phyloP scores from a whole-genome alignment of 2,888 invertebrate genomes.

The Zygaena filipendulae region DNA sequence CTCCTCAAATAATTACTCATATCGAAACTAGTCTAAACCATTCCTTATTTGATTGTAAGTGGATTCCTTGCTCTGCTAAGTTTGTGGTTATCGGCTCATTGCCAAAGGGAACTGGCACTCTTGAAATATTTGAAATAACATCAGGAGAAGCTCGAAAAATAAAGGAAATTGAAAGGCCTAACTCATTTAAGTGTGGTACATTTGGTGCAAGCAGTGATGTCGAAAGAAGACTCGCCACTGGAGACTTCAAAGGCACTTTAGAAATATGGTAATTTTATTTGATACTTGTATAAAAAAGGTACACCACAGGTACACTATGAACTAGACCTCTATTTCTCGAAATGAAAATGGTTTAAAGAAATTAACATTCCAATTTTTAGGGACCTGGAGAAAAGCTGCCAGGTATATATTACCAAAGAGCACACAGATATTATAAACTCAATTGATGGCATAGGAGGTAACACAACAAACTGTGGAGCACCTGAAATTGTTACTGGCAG shows the following conservation, averaged over 20 bases:
- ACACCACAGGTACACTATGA: too few species aligned
- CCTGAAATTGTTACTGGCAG: conserved; percentile 96
- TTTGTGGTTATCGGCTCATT: conserved; percentile 89
- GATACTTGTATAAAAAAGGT: too few species aligned
- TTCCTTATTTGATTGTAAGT: conserved; percentile 92
- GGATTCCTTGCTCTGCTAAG: conserved; percentile 95
- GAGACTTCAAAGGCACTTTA: conserved; percentile 87
- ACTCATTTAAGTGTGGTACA: conserved; percentile 91
- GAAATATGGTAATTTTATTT: conserved; percentile 86
- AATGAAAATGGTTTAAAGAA: too few species aligned
- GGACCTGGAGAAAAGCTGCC: conserved; percentile 81
- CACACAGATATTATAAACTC: conserved; percentile 90
- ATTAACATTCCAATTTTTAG: too few species aligned
- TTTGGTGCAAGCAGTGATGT: conserved; percentile 89
- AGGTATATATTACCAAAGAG: conserved; percentile 80
- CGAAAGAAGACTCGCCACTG: conserved; percentile 86
- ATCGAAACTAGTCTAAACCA: conserved; percentile 85
- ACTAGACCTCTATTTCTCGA: too few species aligned
- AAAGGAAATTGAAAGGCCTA: conserved; percentile 81
- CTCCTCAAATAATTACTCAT: conserved; percentile 92
- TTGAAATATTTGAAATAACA: conserved; percentile 84
- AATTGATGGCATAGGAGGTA: conserved; percentile 92
- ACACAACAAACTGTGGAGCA: conserved; percentile 84
- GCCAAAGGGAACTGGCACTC: conserved; percentile 85
- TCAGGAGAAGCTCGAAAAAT: conserved; percentile 76